phyloP scores from a whole-genome alignment of 2,888 invertebrate species.

The Hecatera dysodea region DNA sequence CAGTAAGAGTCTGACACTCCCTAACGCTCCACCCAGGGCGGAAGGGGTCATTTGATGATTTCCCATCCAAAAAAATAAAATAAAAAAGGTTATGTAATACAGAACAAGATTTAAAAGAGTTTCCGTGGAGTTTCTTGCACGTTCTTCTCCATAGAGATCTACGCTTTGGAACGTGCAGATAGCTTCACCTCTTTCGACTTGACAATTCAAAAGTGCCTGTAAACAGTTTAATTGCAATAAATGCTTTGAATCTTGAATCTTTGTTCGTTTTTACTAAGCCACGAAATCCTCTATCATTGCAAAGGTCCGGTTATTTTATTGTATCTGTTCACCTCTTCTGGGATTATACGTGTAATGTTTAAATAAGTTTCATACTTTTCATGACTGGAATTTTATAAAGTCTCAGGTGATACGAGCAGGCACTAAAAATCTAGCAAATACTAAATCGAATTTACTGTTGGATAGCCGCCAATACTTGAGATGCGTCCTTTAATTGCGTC shows the following conservation, averaged over 20 bases:
- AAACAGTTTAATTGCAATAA: too few relatives aligned
- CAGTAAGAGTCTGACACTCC: too few relatives aligned
- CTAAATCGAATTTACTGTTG: conserved; percentile 59
- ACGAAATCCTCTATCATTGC: neutral
- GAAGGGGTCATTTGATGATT: too few relatives aligned
- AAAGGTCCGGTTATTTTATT: neutral
- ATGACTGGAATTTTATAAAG: conserved; percentile 49
- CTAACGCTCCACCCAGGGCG: too few relatives aligned
- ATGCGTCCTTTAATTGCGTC: conserved; percentile 19
- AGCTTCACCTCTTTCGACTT: too few relatives aligned
- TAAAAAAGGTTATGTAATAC: too few relatives aligned
- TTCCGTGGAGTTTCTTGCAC: too few relatives aligned
- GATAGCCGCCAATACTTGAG: conserved; percentile 46
- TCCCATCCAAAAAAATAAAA: too few relatives aligned
- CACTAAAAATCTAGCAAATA: conserved; percentile 44
- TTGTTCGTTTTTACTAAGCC: neutral
- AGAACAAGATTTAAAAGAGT: too few relatives aligned
- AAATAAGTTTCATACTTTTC: conserved; percentile 46
- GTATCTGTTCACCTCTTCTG: neutral
- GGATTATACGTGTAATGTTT: conserved; percentile 42
- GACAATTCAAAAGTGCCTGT: too few relatives aligned
- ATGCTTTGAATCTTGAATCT: neutral
- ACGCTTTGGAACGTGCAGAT: too few relatives aligned
- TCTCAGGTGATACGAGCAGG: conserved; percentile 54
- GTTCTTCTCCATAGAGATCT: too few relatives aligned